Percentiles rank a stretch among this genome's conserved stretches.
These are phyloP conservation scores for Gobiocypris rarus DNA, from an alignment of 2,113 vertebrate species.

Conservation along the genomic window DNA sequence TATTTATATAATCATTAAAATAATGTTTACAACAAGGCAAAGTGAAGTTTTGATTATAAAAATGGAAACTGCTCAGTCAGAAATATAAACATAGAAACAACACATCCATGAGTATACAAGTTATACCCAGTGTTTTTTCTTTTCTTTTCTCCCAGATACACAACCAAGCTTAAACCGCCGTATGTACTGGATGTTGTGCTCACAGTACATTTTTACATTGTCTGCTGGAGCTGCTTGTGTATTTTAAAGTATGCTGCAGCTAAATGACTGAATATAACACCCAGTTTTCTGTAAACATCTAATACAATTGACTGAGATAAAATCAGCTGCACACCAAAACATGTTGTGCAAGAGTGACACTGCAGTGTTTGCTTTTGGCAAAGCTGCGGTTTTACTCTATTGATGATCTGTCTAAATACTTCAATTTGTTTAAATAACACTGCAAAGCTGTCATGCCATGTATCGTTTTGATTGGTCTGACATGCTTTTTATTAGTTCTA, in stretches of 20 bases:
- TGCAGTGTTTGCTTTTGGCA: constrained; percentile 18
- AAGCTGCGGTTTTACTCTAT: background rate
- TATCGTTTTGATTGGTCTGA: background rate
- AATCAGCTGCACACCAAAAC: constrained; percentile 40
- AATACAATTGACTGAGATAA: constrained; percentile 25
- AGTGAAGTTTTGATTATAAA: background rate
- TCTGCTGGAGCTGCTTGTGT: background rate
- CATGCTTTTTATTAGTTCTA: background rate
- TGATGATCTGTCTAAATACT: background rate
- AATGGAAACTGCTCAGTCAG: too few species aligned
- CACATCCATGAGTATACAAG: too few species aligned
- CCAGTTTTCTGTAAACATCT: constrained; percentile 26
- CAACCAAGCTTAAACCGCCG: background rate
- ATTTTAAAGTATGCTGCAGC: constrained; percentile 14
- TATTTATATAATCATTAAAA: background rate
- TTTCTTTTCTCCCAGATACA: too few species aligned
- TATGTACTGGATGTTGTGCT: background rate
- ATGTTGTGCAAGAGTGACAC: constrained; percentile 16
- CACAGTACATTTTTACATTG: background rate
- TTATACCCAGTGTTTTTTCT: too few species aligned
- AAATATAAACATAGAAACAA: background rate
- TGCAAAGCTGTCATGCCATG: background rate
- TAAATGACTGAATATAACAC: background rate
- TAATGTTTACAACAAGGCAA: background rate
- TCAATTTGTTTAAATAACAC: constrained; percentile 20